Evolutionary conservation across 2,113 vertebrate genomes (phyloP).

Genomic region (Capra hircus): DNA sequence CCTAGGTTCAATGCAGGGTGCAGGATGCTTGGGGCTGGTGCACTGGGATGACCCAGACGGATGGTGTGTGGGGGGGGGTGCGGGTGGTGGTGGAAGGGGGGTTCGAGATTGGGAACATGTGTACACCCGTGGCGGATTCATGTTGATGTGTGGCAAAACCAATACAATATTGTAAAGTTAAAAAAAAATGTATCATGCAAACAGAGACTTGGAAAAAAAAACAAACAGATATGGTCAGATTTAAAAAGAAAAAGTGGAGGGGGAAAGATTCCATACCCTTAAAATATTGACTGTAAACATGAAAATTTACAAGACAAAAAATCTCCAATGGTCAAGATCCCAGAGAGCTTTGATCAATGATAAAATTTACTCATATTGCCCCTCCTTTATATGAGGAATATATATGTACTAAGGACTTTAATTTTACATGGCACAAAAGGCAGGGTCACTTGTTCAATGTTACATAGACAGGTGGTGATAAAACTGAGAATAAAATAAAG

Average conservation of each 20-base stretch:
- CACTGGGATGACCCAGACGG: too few relatives aligned
- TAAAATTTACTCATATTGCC: background rate
- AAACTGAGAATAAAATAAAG: conserved; percentile 44
- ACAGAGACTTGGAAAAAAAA: background rate
- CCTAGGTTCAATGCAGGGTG: too few relatives aligned
- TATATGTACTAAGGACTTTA: background rate
- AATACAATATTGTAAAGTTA: too few relatives aligned
- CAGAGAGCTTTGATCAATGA: background rate
- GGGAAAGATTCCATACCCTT: background rate
- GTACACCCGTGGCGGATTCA: too few relatives aligned
- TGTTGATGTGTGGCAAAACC: too few relatives aligned
- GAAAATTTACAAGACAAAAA: background rate
- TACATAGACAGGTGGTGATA: background rate
- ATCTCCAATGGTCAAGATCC: background rate
- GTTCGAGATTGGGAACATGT: too few relatives aligned
- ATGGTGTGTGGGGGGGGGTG: too few relatives aligned
- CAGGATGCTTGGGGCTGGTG: too few relatives aligned
- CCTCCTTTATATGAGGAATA: background rate
- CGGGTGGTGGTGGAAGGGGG: too few relatives aligned
- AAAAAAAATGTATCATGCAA: too few relatives aligned
- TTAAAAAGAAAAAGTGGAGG: background rate
- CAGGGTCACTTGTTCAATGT: background rate
- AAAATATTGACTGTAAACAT: background rate
- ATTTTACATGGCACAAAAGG: background rate
- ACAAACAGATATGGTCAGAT: background rate